Conservation (phyloP, 1,140 invertebrate genomes). For the Neuroterus valhalla region DNA sequence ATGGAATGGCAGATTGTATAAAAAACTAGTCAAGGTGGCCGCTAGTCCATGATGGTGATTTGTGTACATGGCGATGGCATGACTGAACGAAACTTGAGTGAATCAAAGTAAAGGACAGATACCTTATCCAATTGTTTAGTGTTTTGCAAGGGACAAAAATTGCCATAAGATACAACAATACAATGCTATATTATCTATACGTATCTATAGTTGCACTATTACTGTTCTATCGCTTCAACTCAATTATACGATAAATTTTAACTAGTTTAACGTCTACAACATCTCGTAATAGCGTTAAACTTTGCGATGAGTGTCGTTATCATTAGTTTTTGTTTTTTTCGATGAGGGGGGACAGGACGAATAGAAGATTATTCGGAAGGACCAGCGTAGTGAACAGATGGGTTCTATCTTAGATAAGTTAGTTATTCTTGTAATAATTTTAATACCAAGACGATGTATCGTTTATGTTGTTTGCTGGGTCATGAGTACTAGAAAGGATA, state of each 20-base stretch:
- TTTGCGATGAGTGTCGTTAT: conserved; percentile 51
- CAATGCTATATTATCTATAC: conserved; percentile 68
- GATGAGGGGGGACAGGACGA: conserved; percentile 51
- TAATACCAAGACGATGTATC: conserved; percentile 61
- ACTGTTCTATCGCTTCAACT: conserved; percentile 70
- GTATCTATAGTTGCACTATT: conserved; percentile 71
- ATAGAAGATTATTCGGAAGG: conserved; percentile 52
- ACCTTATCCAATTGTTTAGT: conserved; percentile 60
- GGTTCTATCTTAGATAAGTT: conserved; percentile 52
- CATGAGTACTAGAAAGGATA: conserved; percentile 74
- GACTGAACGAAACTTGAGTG: conserved; percentile 52
- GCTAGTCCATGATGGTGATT: conserved; percentile 72
- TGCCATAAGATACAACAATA: conserved; percentile 71
- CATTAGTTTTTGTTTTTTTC: conserved; percentile 47
- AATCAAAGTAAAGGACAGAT: conserved; percentile 62
- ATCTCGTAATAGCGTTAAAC: conserved; percentile 61
- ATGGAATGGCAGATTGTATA: conserved; percentile 54
- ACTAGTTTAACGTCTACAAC: conserved; percentile 69
- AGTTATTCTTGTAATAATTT: conserved; percentile 66
- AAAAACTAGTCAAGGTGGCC: conserved; percentile 74
- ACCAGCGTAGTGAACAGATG: conserved; percentile 10
- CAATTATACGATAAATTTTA: conserved; percentile 71
- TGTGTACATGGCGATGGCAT: conserved; percentile 60
- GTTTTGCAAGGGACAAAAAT: conserved; percentile 60
- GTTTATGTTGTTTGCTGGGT: conserved; percentile 71